These are phyloP conservation scores for Neuroterus valhalla DNA, from an alignment of 1,140 invertebrate species.

Conservation along the genomic window DNA sequence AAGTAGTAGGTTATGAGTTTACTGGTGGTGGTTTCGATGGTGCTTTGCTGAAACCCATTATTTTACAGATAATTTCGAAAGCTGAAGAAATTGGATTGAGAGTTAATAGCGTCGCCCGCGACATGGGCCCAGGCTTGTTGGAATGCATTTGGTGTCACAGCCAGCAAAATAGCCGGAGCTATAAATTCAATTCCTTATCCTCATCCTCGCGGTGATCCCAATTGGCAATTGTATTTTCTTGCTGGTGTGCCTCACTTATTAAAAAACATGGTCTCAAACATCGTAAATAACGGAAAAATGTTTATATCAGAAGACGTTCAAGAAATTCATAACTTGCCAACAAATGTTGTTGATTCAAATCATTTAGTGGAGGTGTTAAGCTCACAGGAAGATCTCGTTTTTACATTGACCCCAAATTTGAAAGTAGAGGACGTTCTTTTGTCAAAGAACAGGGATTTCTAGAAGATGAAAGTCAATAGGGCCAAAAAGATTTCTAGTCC, in stretches of 20 bases:
- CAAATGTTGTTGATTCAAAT: not conserved
- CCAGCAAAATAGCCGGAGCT: constrained; percentile 8
- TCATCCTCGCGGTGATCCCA: not conserved
- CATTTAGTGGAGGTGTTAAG: constrained; percentile 33
- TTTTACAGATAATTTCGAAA: too few relatives aligned
- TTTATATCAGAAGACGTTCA: constrained; percentile 16
- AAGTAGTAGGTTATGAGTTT: too few relatives aligned
- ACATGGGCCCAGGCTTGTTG: constrained; percentile 37
- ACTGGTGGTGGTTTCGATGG: too few relatives aligned
- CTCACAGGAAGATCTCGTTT: constrained; percentile 16
- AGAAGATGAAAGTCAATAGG: constrained; percentile 37
- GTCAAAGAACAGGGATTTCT: not conserved
- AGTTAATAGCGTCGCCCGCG: constrained; percentile 22
- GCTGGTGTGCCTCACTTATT: constrained; percentile 32
- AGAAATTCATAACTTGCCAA: constrained; percentile 35
- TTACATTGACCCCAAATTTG: constrained; percentile 33
- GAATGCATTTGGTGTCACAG: constrained; percentile 28
- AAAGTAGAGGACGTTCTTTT: constrained; percentile 29
- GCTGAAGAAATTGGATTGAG: constrained; percentile 29
- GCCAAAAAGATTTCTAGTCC: constrained; percentile 25
- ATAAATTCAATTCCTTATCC: constrained; percentile 35
- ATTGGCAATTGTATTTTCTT: constrained; percentile 35
- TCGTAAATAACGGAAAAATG: constrained; percentile 34
- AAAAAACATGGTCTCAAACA: constrained; percentile 32
- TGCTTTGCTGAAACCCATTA: too few relatives aligned